Evolutionary conservation across 2,888 invertebrate genomes (phyloP).

Genomic region (Acanthosoma haemorrhoidale): DNA sequence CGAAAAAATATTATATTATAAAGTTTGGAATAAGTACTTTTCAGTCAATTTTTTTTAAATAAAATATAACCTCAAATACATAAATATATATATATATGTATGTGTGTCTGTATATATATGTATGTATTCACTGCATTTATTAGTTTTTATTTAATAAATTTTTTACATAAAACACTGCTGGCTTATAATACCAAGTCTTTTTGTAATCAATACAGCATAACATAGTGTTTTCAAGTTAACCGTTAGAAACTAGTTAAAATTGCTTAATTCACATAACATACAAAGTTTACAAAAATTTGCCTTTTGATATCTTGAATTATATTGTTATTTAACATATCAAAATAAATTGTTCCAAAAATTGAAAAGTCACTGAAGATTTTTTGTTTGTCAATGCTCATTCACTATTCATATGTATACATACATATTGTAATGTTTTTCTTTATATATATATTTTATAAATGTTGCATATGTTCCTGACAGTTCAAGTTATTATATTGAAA

Average conservation of each 20-base stretch:
- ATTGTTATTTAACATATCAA: conserved; percentile 28
- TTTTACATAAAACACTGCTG: conserved; percentile 1
- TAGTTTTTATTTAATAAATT: background rate
- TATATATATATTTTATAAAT: background rate
- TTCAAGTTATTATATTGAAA: no score
- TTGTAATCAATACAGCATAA: conserved; percentile 15
- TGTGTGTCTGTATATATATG: background rate
- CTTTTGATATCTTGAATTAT: conserved; percentile 4
- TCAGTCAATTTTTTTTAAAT: background rate
- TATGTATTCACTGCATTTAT: background rate
- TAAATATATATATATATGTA: background rate
- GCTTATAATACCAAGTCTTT: conserved; percentile 3
- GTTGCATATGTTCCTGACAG: background rate
- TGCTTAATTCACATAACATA: conserved; percentile 13
- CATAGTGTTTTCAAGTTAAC: conserved; percentile 20
- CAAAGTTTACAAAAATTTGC: conserved; percentile 16
- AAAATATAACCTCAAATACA: background rate
- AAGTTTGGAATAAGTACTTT: background rate
- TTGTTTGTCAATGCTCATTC: background rate
- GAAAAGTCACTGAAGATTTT: background rate
- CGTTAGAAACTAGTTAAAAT: conserved; percentile 18
- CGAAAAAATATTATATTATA: background rate
- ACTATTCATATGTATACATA: background rate
- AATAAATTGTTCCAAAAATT: conserved; percentile 4
- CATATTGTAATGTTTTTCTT: background rate